Evolutionary conservation across 2,888 invertebrate genomes (phyloP).

Genomic region (Smittia aterrima): DNA sequence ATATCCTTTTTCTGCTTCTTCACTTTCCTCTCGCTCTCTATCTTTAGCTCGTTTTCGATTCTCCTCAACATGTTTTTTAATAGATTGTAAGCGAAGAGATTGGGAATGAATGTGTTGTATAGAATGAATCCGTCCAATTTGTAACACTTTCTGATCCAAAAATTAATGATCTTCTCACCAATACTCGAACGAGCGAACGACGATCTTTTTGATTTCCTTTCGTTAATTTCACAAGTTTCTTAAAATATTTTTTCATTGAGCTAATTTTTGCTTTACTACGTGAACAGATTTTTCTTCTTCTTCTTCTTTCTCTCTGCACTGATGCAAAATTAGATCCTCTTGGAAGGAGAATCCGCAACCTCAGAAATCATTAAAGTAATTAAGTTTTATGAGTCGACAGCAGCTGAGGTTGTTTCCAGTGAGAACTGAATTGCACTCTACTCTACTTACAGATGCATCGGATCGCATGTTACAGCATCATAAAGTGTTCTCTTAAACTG

Average conservation of each 20-base stretch:
- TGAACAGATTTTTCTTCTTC: background rate
- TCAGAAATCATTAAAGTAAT: constrained; percentile 16
- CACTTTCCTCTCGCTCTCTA: background rate
- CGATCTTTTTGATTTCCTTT: constrained; percentile 36
- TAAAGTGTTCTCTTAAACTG: constrained; percentile 32
- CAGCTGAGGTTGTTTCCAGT: constrained; percentile 12
- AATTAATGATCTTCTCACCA: constrained; percentile 35
- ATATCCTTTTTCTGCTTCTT: constrained; percentile 40
- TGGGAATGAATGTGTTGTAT: background rate
- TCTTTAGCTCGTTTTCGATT: background rate
- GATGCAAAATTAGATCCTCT: background rate
- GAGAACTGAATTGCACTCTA: background rate
- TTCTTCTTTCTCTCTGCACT: background rate
- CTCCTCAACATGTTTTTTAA: background rate
- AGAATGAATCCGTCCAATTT: constrained; percentile 33
- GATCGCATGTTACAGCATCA: constrained; percentile 19
- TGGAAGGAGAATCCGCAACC: background rate
- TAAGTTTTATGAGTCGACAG: background rate
- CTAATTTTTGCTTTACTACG: constrained; percentile 18
- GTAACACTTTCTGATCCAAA: constrained; percentile 37
- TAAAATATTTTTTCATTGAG: constrained; percentile 29
- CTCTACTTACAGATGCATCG: background rate
- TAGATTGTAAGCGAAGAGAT: background rate
- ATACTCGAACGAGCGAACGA: background rate
- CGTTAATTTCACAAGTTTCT: background rate